Conservation (phyloP, 2,797 vertebrate species). For the Neosilurus mollespiculum region DNA sequence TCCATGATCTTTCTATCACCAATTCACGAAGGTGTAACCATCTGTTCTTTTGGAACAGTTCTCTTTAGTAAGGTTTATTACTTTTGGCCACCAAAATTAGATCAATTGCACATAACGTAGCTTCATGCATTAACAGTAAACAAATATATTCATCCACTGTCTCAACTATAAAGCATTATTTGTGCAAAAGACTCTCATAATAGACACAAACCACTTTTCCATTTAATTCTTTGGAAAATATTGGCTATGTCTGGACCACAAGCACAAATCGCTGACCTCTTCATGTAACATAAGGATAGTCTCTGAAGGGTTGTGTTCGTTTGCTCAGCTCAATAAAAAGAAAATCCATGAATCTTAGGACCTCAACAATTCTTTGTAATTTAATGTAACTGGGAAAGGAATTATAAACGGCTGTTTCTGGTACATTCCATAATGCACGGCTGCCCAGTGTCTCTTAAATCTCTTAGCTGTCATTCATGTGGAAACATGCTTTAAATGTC, state of each 20-base stretch:
- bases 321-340: neutral
- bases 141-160: neutral
- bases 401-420: conserved; percentile 26
- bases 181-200: neutral
- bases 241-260: conserved; percentile 3
- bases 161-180: neutral
- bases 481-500: conserved; percentile 36
- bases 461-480: conserved; percentile 25
- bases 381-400: neutral
- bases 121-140: neutral
- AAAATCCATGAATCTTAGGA: conserved; percentile 13
- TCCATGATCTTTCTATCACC: neutral
- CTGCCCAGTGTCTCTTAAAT: conserved; percentile 35
- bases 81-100: neutral
- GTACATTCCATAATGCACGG: conserved; percentile 50
- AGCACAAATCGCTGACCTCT: conserved; percentile 5
- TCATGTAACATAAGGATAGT: neutral
- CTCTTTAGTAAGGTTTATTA: too few relatives aligned
- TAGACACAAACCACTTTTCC: conserved; percentile 5
- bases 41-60: too few relatives aligned
- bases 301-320: neutral
- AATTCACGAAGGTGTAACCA: neutral
- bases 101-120: neutral
- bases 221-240: conserved; percentile 18
- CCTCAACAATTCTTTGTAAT: neutral